Base-by-base conservation (phyloP, 2,797 vertebrate genomes). In the Zalophus californianus region DNA sequence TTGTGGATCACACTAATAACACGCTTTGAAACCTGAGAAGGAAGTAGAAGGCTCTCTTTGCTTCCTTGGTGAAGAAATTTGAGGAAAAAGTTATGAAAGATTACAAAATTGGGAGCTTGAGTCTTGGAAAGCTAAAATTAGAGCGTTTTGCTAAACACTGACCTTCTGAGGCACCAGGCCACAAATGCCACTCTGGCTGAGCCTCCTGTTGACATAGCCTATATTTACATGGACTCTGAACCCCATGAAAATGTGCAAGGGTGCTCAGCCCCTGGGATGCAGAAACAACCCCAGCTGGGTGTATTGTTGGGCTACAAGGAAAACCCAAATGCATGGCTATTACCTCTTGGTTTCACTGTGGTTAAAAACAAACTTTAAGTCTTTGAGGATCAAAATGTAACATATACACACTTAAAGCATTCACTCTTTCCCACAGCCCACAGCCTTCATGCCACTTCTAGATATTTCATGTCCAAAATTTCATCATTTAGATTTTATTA, bases 111-210 rank as follows among this genome's bases (percentile, higher is more conserved):
- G 5, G 58, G 68, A 68, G 5, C 44, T 97, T 94, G 68, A 27
- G 72, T 44, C 77, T 89, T 91, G 48, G 62, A 41, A 97, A 96
- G 44, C 79, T 91, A 66, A 86, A 93, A 91, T 93, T 93, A 94
- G 1, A 44, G 52, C 91, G n/a, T 91, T 95, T 77, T 91, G 78
- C 78, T 94, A 68, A 95, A 83, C 56, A 23, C 10, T 80, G 90
- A 44, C 68, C 56, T 3, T 86, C 89, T 86, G n/a, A 94, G 79
- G 75, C 15, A 54, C 3, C 6, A 97, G 84, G 56, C 90, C 83
- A 13, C 72, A 88, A 82, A 27, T 86, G 56, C 62, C 83, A 20
- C 56, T 91, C 60, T 56, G 95, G 68, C 89, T 79, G 83, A 96
- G 79, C 13, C 60, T 93, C 50, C 35, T 94, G 68, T 83, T 94